Evolutionary conservation across 1,140 invertebrate species (phyloP).

Genomic region (Pissodes strobi): DNA sequence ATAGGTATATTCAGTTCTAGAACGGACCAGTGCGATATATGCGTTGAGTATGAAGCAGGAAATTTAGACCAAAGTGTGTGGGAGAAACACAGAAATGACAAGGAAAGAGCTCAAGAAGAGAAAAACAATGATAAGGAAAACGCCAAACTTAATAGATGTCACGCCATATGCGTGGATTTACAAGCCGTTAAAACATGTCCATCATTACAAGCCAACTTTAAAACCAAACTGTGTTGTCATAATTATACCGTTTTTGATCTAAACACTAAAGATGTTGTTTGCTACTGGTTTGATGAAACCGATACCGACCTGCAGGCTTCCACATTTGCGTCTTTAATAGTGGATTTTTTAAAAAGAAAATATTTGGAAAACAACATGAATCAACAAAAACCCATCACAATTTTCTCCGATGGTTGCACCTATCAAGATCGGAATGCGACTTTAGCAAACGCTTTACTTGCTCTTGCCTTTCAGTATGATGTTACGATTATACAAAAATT

Average conservation of each 20-base stretch:
- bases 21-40: not conserved
- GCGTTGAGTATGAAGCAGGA: not conserved
- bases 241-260: not conserved
- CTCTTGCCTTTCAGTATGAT: conserved; percentile 40
- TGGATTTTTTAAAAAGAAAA: too few species aligned
- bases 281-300: too few species aligned
- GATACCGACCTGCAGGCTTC: not conserved
- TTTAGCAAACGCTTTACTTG: conserved; percentile 50
- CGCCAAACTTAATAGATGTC: not conserved
- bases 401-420: conserved; percentile 2
- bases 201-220: not conserved
- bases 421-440: conserved; percentile 15
- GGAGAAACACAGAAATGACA: not conserved
- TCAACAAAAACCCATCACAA: not conserved
- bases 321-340: not conserved
- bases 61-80: not conserved
- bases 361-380: not conserved
- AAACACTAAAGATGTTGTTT: not conserved
- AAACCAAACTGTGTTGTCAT: not conserved
- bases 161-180: too few species aligned
- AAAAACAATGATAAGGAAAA: not conserved
- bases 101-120: not conserved
- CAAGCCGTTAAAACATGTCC: not conserved
- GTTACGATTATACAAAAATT: conserved; percentile 54
- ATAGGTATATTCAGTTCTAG: not conserved